A percentile compares a stretch with the other conserved stretches of the same genome.
These are phyloP conservation scores for Telmatochromis sp. DNA, from an alignment of 2,113 vertebrate genomes.

Conservation along the genomic window DNA sequence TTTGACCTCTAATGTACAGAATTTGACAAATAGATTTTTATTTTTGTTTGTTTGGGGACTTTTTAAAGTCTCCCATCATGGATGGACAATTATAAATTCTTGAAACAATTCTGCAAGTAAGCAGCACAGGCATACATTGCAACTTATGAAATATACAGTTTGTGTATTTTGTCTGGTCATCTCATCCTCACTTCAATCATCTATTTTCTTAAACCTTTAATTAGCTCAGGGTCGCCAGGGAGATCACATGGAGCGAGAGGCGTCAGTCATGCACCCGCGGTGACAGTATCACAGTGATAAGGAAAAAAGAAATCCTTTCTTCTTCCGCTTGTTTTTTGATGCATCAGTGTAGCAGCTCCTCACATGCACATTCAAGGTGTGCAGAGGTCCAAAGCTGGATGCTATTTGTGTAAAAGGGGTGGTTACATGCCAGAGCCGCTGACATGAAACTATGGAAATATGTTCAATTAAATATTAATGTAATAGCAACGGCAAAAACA, in stretches of 20 bases:
- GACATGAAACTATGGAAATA: not conserved
- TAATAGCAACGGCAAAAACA: not conserved
- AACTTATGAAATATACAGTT: not conserved
- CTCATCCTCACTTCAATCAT: not conserved
- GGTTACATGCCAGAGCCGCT: not conserved
- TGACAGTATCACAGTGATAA: not conserved
- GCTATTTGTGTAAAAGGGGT: not conserved
- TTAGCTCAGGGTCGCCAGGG: not conserved
- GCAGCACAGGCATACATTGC: not conserved
- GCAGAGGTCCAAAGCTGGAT: not conserved
- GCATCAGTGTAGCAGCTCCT: not conserved
- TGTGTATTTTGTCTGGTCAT: not conserved
- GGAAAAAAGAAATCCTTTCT: not conserved
- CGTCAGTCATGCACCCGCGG: accelerated
- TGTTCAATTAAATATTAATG: not conserved
- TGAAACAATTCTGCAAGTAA: not conserved
- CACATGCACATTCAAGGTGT: not conserved
- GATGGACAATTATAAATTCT: not conserved
- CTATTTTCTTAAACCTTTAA: not conserved
- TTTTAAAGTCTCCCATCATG: not conserved
- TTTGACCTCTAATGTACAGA: not conserved
- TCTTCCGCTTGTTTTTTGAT: not conserved
- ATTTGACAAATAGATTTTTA: not conserved
- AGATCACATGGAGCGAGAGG: not conserved
- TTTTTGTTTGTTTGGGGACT: not conserved